Conservation (phyloP, 2,797 vertebrate genomes). For the Vespertilio murinus region DNA sequence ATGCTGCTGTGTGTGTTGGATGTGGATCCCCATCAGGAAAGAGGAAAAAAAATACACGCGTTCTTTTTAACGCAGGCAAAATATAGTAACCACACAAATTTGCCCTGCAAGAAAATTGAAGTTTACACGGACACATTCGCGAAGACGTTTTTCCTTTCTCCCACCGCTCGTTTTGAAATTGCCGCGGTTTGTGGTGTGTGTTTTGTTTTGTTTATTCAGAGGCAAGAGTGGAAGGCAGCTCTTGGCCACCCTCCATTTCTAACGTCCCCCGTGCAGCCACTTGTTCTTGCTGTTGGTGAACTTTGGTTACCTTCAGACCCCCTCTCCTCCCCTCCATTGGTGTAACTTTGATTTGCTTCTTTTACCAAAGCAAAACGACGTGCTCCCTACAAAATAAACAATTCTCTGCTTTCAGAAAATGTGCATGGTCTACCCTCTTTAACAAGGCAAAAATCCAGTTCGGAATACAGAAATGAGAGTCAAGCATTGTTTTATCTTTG, state of each 20-base stretch:
- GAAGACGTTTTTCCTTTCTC: slow-evolving; percentile 56
- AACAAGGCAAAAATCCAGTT: slow-evolving; percentile 70
- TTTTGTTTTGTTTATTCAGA: slow-evolving; percentile 81
- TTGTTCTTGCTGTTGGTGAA: slow-evolving; percentile 82
- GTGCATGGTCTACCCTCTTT: slow-evolving; percentile 67
- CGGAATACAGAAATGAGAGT: slow-evolving; percentile 68
- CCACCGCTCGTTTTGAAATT: slow-evolving; percentile 78
- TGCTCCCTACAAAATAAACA: slow-evolving; percentile 71
- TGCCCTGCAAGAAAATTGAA: slow-evolving; percentile 88
- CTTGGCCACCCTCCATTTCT: slow-evolving; percentile 73
- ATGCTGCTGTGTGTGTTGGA: slow-evolving; percentile 90
- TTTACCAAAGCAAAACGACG: slow-evolving; percentile 77
- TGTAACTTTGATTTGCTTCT: slow-evolving; percentile 82
- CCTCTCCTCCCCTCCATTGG: slow-evolving; percentile 65
- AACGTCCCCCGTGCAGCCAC: slow-evolving; percentile 72
- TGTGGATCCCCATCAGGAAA: slow-evolving; percentile 92
- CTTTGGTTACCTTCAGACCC: slow-evolving; percentile 81
- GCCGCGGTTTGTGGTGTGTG: slow-evolving; percentile 81
- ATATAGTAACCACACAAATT: slow-evolving; percentile 84
- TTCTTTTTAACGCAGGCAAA: slow-evolving; percentile 80
- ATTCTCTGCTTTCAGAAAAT: slow-evolving; percentile 77
- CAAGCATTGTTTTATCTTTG: background rate
- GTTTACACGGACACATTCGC: slow-evolving; percentile 87
- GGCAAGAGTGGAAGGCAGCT: slow-evolving; percentile 75
- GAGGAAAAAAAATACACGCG: slow-evolving; percentile 72